A percentile compares a stretch with the other conserved stretches of the same genome.
Conservation (phyloP, 2,797 vertebrate species). For the Lepus oiostolus region DNA sequence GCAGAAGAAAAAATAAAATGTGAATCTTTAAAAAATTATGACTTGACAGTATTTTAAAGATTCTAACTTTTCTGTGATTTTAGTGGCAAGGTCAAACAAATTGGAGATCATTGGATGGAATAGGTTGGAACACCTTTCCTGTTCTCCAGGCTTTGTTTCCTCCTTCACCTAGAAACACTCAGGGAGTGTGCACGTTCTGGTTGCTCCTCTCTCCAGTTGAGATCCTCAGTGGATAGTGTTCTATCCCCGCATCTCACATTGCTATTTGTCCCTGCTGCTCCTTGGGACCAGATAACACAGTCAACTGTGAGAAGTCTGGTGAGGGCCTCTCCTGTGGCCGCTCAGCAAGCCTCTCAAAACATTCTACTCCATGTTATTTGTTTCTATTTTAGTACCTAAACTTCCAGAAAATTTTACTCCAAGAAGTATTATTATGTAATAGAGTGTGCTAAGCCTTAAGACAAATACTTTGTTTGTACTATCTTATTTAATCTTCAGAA, state of each 20-base stretch:
- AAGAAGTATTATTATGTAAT: neutral
- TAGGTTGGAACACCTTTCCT: neutral
- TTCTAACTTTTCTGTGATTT: slow-evolving; percentile 11
- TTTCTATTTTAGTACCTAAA: slow-evolving; percentile 47
- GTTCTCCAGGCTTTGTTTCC: neutral
- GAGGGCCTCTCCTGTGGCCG: neutral
- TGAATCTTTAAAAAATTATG: neutral
- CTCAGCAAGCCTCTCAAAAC: neutral
- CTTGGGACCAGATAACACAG: neutral
- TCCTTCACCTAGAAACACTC: neutral
- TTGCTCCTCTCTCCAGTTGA: neutral
- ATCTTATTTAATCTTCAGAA: slow-evolving; percentile 52
- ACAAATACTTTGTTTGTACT: slow-evolving; percentile 3
- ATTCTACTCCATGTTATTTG: neutral
- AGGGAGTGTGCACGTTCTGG: neutral
- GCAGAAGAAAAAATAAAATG: slow-evolving; percentile 45
- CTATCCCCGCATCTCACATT: neutral
- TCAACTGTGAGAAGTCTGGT: neutral
- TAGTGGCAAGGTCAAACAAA: slow-evolving; percentile 9
- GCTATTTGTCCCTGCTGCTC: neutral
- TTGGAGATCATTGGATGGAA: neutral
- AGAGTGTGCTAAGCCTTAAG: neutral
- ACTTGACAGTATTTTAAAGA: slow-evolving; percentile 14
- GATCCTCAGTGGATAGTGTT: neutral
- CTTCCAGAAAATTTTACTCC: slow-evolving; percentile 60